Conservation (phyloP, 2,113 vertebrate genomes). For the Ginglymostoma cirratum region DNA sequence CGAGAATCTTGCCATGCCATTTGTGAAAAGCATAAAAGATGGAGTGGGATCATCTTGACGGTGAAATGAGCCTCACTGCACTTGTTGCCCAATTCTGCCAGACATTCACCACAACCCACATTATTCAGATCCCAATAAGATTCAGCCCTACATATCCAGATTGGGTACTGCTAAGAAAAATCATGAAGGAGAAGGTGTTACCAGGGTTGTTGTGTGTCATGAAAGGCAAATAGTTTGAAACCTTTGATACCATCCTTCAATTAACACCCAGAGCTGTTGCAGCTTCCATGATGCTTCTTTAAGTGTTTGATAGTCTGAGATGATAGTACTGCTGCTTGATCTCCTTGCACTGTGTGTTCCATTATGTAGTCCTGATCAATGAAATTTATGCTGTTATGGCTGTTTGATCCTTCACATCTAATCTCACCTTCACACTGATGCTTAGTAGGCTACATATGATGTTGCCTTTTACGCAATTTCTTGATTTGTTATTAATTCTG, state of each 20-base stretch:
- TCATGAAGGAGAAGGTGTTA: neutral
- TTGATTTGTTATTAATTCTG: neutral
- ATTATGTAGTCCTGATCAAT: neutral
- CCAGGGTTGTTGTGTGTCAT: neutral
- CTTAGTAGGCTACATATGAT: neutral
- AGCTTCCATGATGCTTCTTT: neutral
- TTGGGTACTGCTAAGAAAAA: neutral
- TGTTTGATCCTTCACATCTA: neutral
- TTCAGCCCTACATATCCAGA: neutral
- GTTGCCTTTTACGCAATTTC: neutral
- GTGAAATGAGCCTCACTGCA: too few relatives aligned
- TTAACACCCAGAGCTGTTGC: neutral
- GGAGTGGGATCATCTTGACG: too few relatives aligned
- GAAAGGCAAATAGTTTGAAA: neutral
- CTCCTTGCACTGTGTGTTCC: neutral
- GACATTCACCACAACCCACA: too few relatives aligned
- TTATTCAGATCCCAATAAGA: too few relatives aligned
- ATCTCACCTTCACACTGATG: neutral
- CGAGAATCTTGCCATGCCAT: too few relatives aligned
- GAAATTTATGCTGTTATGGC: too few relatives aligned
- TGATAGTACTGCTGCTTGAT: neutral
- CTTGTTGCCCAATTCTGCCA: too few relatives aligned
- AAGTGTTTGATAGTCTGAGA: neutral
- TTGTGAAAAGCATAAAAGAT: too few relatives aligned
- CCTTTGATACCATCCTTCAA: neutral